These are phyloP conservation scores for Melopsittacus undulatus DNA, from an alignment of 2,797 vertebrate genomes.

Conservation along the genomic window DNA sequence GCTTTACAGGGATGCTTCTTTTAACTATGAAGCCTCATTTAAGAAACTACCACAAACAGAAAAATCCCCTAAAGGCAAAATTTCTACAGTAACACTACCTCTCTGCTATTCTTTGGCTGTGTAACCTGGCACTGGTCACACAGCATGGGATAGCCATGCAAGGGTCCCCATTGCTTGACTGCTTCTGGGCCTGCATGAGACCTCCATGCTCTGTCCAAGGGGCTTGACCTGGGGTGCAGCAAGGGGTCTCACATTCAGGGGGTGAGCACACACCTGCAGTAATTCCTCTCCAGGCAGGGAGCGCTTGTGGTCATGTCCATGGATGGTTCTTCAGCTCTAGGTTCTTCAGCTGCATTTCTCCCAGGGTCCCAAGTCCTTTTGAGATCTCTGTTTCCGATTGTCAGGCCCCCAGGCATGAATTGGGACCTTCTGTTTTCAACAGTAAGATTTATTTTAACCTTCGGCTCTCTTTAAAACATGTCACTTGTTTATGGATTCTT, in stretches of 20 bases:
- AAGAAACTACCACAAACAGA: neutral
- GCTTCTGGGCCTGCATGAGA: neutral
- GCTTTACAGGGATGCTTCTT: neutral
- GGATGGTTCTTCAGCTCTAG: neutral
- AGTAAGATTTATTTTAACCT: neutral
- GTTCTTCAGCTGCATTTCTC: neutral
- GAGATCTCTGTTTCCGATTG: neutral
- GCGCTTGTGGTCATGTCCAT: accelerated
- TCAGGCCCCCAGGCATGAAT: accelerated
- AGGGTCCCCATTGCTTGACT: neutral
- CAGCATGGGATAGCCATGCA: accelerated
- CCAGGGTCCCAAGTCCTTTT: neutral
- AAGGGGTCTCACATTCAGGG: neutral
- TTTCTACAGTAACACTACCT: neutral
- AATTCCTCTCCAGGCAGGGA: neutral
- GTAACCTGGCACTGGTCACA: neutral
- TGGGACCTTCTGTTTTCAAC: neutral
- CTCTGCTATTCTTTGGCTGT: neutral
- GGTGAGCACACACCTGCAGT: accelerated
- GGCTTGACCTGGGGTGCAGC: neutral
- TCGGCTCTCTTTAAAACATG: neutral
- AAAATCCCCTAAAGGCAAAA: neutral
- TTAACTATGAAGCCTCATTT: neutral
- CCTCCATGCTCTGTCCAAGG: neutral
- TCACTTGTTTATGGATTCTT: neutral